Conservation (phyloP, 2,113 vertebrate species). For the Nycticorax nycticorax region DNA sequence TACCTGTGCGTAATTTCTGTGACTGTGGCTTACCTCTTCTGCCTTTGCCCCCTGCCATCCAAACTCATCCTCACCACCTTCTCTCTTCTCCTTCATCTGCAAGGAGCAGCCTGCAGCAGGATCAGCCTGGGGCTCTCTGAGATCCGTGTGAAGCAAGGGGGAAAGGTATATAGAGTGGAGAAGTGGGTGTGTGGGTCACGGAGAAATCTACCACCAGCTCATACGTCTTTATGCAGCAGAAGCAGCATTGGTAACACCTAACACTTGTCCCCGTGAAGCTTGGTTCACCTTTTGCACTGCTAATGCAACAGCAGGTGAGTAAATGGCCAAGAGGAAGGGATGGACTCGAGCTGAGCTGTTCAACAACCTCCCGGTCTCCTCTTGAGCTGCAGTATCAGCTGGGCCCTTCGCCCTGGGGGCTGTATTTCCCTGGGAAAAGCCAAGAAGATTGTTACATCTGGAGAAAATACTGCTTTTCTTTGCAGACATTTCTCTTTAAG, state of each 20-base stretch:
- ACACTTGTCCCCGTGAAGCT: background rate
- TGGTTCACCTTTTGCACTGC: background rate
- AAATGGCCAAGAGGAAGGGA: background rate
- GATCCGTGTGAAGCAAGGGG: background rate
- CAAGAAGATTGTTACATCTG: background rate
- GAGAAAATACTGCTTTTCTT: conserved; percentile 43
- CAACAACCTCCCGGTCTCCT: background rate
- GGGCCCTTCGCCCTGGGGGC: background rate
- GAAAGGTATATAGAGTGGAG: background rate
- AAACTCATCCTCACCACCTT: background rate
- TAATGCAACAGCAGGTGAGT: background rate
- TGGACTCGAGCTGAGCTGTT: background rate
- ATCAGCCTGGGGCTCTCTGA: background rate
- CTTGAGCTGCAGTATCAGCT: background rate
- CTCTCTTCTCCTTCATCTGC: background rate
- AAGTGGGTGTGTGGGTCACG: background rate
- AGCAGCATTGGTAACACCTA: background rate
- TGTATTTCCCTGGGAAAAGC: background rate
- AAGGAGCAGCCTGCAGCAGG: background rate
- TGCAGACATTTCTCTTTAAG: conserved; percentile 45
- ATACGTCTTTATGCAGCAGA: fast-evolving
- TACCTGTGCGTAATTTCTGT: fast-evolving
- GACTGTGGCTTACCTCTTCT: background rate
- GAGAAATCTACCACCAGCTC: background rate
- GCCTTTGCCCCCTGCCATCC: background rate